Base-by-base conservation (phyloP, 1,140 invertebrate genomes). In the Trypoxylus dichotomus region DNA sequence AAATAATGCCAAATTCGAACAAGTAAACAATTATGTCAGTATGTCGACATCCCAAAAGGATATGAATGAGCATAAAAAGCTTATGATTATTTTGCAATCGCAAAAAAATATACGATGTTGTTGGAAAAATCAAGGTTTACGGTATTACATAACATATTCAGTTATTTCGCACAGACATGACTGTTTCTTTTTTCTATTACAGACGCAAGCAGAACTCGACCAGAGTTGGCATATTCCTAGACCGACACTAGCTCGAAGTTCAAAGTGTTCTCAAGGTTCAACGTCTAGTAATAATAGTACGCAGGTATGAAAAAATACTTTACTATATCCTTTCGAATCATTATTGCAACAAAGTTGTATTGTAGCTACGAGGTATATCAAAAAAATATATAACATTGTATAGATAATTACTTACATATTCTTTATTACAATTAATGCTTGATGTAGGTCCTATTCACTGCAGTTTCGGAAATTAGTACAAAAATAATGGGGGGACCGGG, bases 221-320 rank as follows among this genome's bases (percentile, higher is more conserved):
- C 84, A 84, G 85, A 86, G 85, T 86, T 94, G 92, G 92, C 92
- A 93, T 84, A 94, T 94, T 85, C 93, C 93, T 79, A 90, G 93
- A 87, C 92, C 93, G 81, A 93, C 93, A 82, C 87, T 94, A 79
- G 89, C 88, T 80, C 89, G 92, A 80, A 89, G 90, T 81, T 93
- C 92, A 79, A 91, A 92, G 79, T 93, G 92, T 74, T 93, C 92
- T 80, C 92, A 93, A 87, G 92, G 92, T 81, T 94, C 92, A 42
- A 91, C 90, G 73, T 90, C 90, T 77, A 94, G 91, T 82, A 92
- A 92, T 85, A 91, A 91, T 82, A 93, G 94, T 86, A 94, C 93
- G 81, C 92, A 94, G 87, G 93, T 94, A 89, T 90, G 88, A 37
- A 73, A 73, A 73, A 19, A 68, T 24, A 0, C 43, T 47, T 47